phyloP scores from a whole-genome alignment of 2,797 vertebrate genomes.

The Sebastes oblongus region DNA sequence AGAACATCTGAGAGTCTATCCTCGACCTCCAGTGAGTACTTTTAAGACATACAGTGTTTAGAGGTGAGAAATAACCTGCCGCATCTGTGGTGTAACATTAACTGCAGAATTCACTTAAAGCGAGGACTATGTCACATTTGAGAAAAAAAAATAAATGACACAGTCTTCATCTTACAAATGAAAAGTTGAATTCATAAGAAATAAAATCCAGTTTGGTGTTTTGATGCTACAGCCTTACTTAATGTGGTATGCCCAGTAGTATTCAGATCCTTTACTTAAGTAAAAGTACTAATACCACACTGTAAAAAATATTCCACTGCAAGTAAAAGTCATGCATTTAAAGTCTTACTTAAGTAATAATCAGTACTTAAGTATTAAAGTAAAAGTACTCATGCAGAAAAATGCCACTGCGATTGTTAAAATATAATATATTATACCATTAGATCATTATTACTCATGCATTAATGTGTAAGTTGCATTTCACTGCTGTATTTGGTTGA shows the following conservation, averaged over 20 bases:
- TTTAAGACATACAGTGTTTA: background rate
- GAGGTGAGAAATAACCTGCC: background rate
- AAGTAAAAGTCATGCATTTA: background rate
- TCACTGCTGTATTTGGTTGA: background rate
- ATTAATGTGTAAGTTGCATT: background rate
- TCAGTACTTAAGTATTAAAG: background rate
- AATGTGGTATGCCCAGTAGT: fast-evolving
- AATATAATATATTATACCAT: background rate
- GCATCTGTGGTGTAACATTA: background rate
- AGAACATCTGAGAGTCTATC: slow-evolving; percentile 68
- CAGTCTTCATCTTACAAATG: background rate
- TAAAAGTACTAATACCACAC: background rate
- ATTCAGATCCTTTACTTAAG: background rate
- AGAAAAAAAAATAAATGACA: background rate
- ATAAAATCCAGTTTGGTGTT: background rate
- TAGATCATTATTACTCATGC: no score
- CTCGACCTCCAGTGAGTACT: slow-evolving; percentile 69
- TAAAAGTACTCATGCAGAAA: background rate
- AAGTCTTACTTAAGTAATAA: background rate
- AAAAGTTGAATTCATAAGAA: background rate
- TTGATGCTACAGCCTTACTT: background rate
- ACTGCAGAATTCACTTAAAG: background rate
- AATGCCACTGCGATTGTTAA: background rate
- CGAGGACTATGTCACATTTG: background rate
- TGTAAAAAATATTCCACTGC: background rate